These are phyloP conservation scores for Lepidochitona cinerea DNA, from an alignment of 2,888 invertebrate species.

Conservation along the genomic window DNA sequence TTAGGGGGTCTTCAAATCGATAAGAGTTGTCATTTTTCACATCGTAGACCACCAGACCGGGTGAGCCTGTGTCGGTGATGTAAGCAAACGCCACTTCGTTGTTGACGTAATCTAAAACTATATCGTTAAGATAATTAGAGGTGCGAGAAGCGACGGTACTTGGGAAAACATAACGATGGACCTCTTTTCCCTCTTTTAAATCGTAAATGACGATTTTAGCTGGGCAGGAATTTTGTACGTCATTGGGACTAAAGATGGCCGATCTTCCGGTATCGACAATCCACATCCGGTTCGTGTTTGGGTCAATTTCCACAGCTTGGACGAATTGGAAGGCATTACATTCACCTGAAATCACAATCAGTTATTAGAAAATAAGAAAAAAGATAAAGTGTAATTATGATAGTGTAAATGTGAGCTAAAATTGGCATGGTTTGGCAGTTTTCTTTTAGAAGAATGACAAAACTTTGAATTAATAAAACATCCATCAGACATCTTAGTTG, in stretches of 20 bases:
- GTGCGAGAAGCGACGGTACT: constrained; percentile 36
- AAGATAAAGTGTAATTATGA: neutral
- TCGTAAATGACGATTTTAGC: constrained; percentile 56
- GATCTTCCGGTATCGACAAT: constrained; percentile 50
- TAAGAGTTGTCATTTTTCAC: constrained; percentile 34
- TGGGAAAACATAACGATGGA: constrained; percentile 43
- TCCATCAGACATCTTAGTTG: too few relatives aligned
- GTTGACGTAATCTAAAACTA: constrained; percentile 51
- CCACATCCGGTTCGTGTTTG: constrained; percentile 53
- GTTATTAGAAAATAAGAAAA: neutral
- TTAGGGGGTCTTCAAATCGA: constrained; percentile 40
- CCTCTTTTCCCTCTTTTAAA: constrained; percentile 31
- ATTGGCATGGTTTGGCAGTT: neutral
- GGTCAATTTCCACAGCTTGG: constrained; percentile 58
- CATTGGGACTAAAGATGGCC: constrained; percentile 13
- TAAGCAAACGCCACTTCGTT: constrained; percentile 47
- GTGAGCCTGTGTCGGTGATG: constrained; percentile 47
- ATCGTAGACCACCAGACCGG: constrained; percentile 40
- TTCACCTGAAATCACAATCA: neutral
- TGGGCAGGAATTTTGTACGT: constrained; percentile 37
- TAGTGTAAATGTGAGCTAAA: neutral
- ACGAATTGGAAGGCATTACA: constrained; percentile 51
- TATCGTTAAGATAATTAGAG: constrained; percentile 50
- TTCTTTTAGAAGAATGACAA: neutral
- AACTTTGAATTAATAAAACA: too few relatives aligned